Evolutionary conservation across 1,140 invertebrate species (phyloP), one percentile per base, ranked within the genome.

Genomic region (Asbolus verrucosus): DNA sequence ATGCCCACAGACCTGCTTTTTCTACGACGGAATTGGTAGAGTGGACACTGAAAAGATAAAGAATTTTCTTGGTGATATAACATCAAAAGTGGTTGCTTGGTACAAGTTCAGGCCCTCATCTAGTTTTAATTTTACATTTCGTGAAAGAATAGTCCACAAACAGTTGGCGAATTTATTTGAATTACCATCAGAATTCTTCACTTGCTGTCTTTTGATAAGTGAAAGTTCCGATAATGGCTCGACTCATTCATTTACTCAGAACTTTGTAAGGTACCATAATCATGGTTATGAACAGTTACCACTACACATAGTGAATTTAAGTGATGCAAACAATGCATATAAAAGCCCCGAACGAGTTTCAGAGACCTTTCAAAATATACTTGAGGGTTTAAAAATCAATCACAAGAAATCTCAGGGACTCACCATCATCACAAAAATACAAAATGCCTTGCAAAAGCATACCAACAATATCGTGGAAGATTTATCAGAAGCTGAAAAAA

Each of bases 271-370:
- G 19, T 77, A 74, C 33, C 33, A 41, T 27, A 75, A 74, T 50
- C 46, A 39, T 9, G 61, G 43, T 11, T 78, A 73, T 67, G 76
- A 78, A 65, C 71, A 68, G 31, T 6, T 80, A 33, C 76, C 73
- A 6, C 36, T 80, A 60, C 69, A 70, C 31, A 78, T 80, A 62
- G 69, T 74, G 4, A 80, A 80, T 50, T 70, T 80, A 41, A 78
- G 75, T 63, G 76, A 79, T 68, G 65, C 73, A 1, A 76, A 77
- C 33, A 73, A 76, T 66, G 67, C 65, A 0, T 79, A 79, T 65
- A 78, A 76, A 46, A 73, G 54, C 24, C 72, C 76, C 1, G 75
- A 77, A 33, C 68, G 69, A 0, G 16, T 65, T 1, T 78, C 78
- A 3, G 65, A 65, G 30, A 31, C 54, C 3, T 77, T 78, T 63